A percentile compares a stretch with the other conserved stretches of the same genome.
phyloP scores from a whole-genome alignment of 2,888 invertebrate genomes.

The Athalia circularis region DNA sequence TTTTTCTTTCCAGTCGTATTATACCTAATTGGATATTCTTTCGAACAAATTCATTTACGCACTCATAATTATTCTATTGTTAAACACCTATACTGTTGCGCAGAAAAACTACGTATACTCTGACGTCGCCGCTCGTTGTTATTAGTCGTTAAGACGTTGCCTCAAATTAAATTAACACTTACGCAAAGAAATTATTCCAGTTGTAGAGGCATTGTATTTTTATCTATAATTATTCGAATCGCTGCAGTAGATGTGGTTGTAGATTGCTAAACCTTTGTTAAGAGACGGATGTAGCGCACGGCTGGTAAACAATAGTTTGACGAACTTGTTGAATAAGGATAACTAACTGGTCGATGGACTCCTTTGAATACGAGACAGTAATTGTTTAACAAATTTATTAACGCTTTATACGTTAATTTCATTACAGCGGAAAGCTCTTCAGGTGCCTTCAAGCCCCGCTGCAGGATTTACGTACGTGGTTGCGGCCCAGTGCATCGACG shows the following conservation, averaged over 20 bases:
- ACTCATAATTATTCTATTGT: background rate
- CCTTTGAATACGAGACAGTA: too few species aligned
- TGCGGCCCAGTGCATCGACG: slow-evolving; percentile 71
- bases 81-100: too few species aligned
- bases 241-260: background rate
- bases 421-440: slow-evolving; percentile 76
- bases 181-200: background rate
- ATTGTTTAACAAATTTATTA: background rate
- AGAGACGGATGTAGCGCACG: background rate
- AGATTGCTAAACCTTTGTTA: background rate
- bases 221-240: background rate
- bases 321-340: background rate
- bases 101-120: background rate
- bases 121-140: slow-evolving; percentile 38
- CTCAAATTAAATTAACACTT: slow-evolving; percentile 28
- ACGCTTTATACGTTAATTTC: slow-evolving; percentile 25
- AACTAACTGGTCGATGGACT: too few species aligned
- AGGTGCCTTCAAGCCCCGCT: slow-evolving; percentile 79
- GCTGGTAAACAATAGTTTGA: background rate
- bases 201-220: background rate
- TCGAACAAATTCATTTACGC: background rate
- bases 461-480: slow-evolving; percentile 77
- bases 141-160: background rate
- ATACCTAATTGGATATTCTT: too few species aligned
- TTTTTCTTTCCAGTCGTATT: too few species aligned